These are phyloP conservation scores for Astreopora myriophthalma DNA, from an alignment of 64 coral and sea anemone genomes.

Conservation along the genomic window DNA sequence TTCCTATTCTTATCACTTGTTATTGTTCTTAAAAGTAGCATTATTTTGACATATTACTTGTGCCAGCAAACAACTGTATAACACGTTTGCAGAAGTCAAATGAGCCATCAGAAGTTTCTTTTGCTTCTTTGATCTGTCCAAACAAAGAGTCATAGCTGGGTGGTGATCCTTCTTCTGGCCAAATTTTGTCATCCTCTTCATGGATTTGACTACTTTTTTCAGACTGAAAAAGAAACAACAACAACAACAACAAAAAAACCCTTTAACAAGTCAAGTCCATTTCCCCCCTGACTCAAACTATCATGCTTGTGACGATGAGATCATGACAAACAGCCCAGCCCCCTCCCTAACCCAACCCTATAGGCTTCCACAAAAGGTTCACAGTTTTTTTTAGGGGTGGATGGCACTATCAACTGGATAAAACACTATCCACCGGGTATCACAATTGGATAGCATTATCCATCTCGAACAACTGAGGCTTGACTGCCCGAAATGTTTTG, in stretches of 20 bases:
- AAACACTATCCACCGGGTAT: no score
- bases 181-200: slow-evolving; percentile 93
- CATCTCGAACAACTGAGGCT: no score
- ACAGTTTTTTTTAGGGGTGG: no score
- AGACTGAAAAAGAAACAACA: neutral
- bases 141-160: slow-evolving; percentile 88
- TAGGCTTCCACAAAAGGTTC: no score
- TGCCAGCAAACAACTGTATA: slow-evolving; percentile 97
- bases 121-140: slow-evolving; percentile 97
- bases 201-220: slow-evolving; percentile 44
- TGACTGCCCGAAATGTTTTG: no score
- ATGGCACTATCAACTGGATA: no score
- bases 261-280: neutral
- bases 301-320: no score
- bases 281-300: no score
- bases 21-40: neutral
- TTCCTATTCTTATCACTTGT: no score
- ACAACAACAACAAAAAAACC: neutral
- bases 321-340: no score
- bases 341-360: no score
- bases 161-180: slow-evolving; percentile 80
- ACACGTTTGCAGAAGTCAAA: slow-evolving; percentile 95
- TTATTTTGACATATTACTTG: slow-evolving; percentile 77
- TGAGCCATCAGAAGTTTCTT: slow-evolving; percentile 92
- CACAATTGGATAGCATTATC: no score